These are phyloP conservation scores for Artibeus jamaicensis DNA, from an alignment of 2,797 vertebrate species.

Conservation along the genomic window DNA sequence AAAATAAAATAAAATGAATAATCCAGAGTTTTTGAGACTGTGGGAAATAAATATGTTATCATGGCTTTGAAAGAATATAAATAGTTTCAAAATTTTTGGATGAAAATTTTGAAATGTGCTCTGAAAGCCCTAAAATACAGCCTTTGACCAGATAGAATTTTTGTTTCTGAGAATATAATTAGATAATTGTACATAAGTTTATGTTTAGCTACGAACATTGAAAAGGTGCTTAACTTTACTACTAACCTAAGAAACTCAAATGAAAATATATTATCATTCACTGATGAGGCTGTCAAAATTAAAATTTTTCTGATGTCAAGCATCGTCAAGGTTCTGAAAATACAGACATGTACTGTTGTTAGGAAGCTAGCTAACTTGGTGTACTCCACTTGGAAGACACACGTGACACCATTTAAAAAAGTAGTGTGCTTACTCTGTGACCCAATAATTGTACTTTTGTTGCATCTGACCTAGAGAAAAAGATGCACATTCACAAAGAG, in stretches of 20 bases:
- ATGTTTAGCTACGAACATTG: conserved; percentile 39
- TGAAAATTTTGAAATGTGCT: conserved; percentile 41
- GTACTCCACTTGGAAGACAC: conserved; percentile 9
- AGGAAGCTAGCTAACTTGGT: background rate
- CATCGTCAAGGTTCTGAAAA: conserved; percentile 24
- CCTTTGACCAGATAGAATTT: background rate
- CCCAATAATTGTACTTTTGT: background rate
- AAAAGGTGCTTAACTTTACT: background rate
- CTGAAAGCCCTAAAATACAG: conserved; percentile 32
- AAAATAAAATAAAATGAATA: conserved; percentile 8
- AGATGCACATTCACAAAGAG: background rate
- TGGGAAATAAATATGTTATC: conserved; percentile 29
- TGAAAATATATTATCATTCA: background rate
- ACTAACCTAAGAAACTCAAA: background rate
- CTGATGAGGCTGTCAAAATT: background rate
- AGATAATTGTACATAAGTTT: background rate
- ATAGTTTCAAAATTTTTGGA: background rate
- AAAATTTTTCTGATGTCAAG: background rate
- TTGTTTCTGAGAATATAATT: background rate
- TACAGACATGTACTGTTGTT: background rate
- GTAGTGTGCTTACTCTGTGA: background rate
- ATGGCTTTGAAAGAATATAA: conserved; percentile 31
- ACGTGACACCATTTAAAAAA: background rate
- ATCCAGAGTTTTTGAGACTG: background rate
- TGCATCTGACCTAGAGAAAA: background rate